phyloP scores from a whole-genome alignment of 2,113 vertebrate species.

The Cavia porcellus region DNA sequence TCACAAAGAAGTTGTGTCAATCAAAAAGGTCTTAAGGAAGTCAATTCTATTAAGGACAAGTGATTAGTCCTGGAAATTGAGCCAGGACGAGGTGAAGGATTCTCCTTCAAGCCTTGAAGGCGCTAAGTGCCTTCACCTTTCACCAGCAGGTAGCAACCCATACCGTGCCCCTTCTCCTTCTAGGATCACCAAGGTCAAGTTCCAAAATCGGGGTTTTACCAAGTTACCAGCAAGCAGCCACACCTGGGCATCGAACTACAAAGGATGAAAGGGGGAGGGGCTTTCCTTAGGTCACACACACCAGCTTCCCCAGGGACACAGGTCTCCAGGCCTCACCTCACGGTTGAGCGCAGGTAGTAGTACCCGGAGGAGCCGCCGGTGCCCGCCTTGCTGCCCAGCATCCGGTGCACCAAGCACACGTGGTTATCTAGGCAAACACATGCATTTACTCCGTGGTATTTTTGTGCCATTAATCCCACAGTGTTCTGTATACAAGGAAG shows the following conservation, averaged over 20 bases:
- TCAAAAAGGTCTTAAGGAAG: background rate
- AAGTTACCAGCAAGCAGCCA: background rate
- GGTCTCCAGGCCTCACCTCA: constrained; percentile 89
- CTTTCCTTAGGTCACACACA: accelerated
- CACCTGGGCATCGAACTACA: background rate
- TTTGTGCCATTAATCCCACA: constrained; percentile 21
- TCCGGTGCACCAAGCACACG: constrained; percentile 97
- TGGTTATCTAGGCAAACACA: constrained; percentile 93
- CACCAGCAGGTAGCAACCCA: too few species aligned
- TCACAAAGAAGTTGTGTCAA: background rate
- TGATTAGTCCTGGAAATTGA: background rate
- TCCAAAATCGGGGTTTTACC: background rate
- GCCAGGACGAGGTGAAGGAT: background rate
- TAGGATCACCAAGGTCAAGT: background rate
- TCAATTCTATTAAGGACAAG: background rate
- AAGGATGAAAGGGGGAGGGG: background rate
- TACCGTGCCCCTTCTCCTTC: too few species aligned
- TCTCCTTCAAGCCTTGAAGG: background rate
- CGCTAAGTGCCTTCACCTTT: background rate
- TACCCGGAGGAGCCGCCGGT: constrained; percentile 97
- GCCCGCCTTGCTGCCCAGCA: constrained; percentile 97
- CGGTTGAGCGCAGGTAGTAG: constrained; percentile 96
- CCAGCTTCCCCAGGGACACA: accelerated
- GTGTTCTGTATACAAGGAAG: background rate
- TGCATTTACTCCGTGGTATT: background rate